A percentile compares a stretch with the other conserved stretches of the same genome.
These are phyloP conservation scores for Echinarachnius parma DNA, from an alignment of 53 echinoderm and acorn worm genomes.

Conservation along the genomic window DNA sequence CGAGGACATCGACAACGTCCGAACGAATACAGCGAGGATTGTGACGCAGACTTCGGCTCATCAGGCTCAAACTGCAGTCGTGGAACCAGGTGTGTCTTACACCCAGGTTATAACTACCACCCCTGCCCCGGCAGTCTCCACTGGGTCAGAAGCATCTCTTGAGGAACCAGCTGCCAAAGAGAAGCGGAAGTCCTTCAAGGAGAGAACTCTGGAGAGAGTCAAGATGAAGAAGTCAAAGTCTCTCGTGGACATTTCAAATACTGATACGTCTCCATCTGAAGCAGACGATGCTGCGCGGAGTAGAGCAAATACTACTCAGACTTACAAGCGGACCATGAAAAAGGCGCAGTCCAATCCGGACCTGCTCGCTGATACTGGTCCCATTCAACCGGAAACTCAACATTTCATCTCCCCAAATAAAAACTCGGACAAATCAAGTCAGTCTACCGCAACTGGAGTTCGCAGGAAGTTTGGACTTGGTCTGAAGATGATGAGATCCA, in stretches of 20 bases:
- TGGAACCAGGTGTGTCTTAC: conserved; percentile 16
- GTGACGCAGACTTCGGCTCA: conserved; percentile 4
- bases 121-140: not conserved
- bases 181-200: conserved; percentile 29
- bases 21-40: not conserved
- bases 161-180: no score
- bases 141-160: not conserved
- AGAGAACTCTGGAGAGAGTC: conserved; percentile 27
- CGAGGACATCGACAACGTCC: not conserved
- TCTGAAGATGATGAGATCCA: conserved; percentile 30
- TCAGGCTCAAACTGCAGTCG: conserved; percentile 8
- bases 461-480: conserved; percentile 39
- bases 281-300: conserved; percentile 11
- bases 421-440: not conserved
- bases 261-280: not conserved
- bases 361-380: conserved; percentile 2
- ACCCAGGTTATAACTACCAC: not conserved
- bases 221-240: conserved; percentile 37
- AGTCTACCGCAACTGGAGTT: conserved; percentile 24
- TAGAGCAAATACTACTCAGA: not conserved
- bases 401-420: conserved; percentile 16
- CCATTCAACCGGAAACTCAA: not conserved
- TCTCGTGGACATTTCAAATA: conserved; percentile 14
- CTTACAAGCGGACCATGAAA: conserved; percentile 13
- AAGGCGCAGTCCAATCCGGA: conserved; percentile 31